Evolutionary conservation across 2,888 invertebrate genomes (phyloP).

Genomic region (Antitype chi): DNA sequence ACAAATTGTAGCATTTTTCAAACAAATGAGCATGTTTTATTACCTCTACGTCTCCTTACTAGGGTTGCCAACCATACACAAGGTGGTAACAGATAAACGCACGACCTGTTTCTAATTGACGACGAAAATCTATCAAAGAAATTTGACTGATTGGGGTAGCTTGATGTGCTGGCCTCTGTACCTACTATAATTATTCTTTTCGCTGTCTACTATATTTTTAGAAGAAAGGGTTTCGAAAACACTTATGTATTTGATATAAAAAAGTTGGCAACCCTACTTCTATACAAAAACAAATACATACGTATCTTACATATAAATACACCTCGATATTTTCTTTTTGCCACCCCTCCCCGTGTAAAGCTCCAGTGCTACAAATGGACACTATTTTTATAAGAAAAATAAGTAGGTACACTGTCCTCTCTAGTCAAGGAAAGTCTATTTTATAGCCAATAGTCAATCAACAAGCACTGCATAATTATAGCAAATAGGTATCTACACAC

Average conservation of each 20-base stretch:
- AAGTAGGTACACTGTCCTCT: background rate
- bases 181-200: too few relatives aligned
- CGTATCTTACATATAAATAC: background rate
- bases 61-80: too few relatives aligned
- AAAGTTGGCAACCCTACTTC: too few relatives aligned
- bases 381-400: conserved; percentile 1
- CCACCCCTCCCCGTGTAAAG: conserved; percentile 14
- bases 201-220: too few relatives aligned
- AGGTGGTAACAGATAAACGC: too few relatives aligned
- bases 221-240: too few relatives aligned
- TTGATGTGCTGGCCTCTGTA: too few relatives aligned
- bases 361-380: background rate
- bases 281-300: conserved; percentile 7
- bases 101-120: too few relatives aligned
- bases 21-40: conserved; percentile 49
- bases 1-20: conserved; percentile 46
- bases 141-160: too few relatives aligned
- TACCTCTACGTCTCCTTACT: conserved; percentile 3
- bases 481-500: background rate
- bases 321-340: conserved; percentile 10
- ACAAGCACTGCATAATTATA: background rate
- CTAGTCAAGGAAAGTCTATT: background rate
- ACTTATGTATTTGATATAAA: too few relatives aligned
- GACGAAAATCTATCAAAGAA: too few relatives aligned
- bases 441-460: background rate